These are phyloP conservation scores for Zaprionus gabonicus DNA, from an alignment of 1,140 invertebrate genomes.

Conservation along the genomic window DNA sequence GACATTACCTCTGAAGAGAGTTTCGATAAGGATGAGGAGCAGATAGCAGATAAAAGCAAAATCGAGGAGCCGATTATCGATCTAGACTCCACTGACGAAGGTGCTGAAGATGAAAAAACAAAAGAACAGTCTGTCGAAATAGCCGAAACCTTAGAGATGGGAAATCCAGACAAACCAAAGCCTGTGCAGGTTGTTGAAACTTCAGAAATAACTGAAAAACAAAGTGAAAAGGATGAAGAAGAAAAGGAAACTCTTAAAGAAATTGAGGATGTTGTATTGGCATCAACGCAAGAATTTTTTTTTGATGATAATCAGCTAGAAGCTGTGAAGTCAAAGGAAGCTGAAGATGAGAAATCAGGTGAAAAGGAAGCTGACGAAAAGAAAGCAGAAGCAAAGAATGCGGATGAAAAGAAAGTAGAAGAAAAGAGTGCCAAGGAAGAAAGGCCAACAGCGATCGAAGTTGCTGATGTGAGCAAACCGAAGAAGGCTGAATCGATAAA, in stretches of 20 bases:
- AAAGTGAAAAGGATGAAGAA: conserved; percentile 1
- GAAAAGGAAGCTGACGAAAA: not conserved
- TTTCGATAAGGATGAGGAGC: conserved; percentile 17
- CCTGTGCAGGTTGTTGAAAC: conserved; percentile 10
- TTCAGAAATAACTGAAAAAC: not conserved
- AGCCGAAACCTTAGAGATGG: not conserved
- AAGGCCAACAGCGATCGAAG: not conserved
- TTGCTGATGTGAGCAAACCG: conserved; percentile 1
- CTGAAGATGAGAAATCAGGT: not conserved
- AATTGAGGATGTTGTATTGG: not conserved
- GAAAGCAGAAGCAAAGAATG: not conserved
- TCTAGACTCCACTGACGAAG: conserved; percentile 48
- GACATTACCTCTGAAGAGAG: conserved; percentile 55
- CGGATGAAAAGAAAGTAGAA: too few relatives aligned
- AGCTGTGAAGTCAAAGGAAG: not conserved
- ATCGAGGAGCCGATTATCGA: conserved; percentile 36
- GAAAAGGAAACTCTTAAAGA: conserved; percentile 9
- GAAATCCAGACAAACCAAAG: not conserved
- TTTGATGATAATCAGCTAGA: conserved; percentile 13
- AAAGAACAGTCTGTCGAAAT: not conserved
- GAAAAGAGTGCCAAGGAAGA: not conserved
- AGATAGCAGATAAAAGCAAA: not conserved
- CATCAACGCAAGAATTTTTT: conserved; percentile 21
- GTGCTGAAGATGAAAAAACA: conserved; percentile 9
- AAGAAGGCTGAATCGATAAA: not conserved